A percentile compares a stretch with the other conserved stretches of the same genome.
Conservation (phyloP, 2,888 invertebrate genomes). For the Acanthoscelides obtectus region DNA sequence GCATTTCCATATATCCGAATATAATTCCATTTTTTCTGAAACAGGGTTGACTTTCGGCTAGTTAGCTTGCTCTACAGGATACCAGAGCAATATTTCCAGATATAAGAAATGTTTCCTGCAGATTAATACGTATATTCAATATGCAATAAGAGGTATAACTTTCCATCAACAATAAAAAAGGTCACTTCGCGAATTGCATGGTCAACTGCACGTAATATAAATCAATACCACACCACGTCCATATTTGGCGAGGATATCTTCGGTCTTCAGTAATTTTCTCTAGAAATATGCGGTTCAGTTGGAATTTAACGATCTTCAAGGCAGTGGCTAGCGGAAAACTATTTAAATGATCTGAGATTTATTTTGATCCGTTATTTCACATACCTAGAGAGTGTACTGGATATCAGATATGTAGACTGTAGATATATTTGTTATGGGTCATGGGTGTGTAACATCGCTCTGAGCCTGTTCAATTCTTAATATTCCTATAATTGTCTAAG, state of each 20-base stretch:
- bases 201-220: background rate
- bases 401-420: background rate
- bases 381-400: background rate
- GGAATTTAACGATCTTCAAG: background rate
- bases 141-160: background rate
- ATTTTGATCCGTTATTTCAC: background rate
- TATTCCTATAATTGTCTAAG: too few relatives aligned
- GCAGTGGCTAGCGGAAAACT: background rate
- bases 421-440: too few relatives aligned
- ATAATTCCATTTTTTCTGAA: too few relatives aligned
- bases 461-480: too few relatives aligned
- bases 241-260: background rate
- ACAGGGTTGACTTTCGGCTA: too few relatives aligned
- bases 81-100: too few relatives aligned
- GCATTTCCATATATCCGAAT: too few relatives aligned
- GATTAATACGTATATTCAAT: too few relatives aligned
- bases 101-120: too few relatives aligned
- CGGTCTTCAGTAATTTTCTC: background rate
- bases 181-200: background rate
- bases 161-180: background rate
- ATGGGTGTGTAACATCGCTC: too few relatives aligned
- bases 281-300: background rate
- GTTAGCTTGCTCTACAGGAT: too few relatives aligned
- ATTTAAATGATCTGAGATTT: background rate
- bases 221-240: background rate